Conservation (phyloP, 2,888 invertebrate genomes). For the Lasioglossum oenotherae region DNA sequence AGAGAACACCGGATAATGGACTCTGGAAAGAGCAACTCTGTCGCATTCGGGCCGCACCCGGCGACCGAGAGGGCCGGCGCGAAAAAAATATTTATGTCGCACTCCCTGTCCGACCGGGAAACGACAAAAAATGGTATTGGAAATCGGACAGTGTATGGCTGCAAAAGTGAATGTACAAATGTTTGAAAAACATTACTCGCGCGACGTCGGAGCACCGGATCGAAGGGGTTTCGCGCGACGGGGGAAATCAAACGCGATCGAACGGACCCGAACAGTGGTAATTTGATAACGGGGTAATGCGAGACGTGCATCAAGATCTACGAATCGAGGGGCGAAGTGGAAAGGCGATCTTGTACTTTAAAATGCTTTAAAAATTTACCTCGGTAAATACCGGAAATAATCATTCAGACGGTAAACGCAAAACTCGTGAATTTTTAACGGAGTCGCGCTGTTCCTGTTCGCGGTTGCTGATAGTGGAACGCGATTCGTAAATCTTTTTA, state of each 20-base stretch:
- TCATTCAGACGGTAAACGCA: background rate
- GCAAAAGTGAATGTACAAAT: constrained; percentile 59
- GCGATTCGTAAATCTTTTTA: background rate
- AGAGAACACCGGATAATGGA: constrained; percentile 61
- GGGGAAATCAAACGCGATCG: background rate
- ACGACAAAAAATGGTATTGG: constrained; percentile 68
- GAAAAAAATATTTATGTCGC: constrained; percentile 63
- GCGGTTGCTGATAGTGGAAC: background rate
- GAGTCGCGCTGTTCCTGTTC: background rate
- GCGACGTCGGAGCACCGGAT: background rate
- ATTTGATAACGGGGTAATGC: constrained; percentile 18
- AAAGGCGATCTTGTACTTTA: constrained; percentile 12
- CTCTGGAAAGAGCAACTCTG: constrained; percentile 59
- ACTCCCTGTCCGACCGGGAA: constrained; percentile 42
- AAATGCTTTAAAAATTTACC: background rate
- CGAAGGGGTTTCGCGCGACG: background rate
- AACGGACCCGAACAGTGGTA: constrained; percentile 1
- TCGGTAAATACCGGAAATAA: background rate
- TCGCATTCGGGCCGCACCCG: background rate
- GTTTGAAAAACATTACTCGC: constrained; percentile 57
- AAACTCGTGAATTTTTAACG: background rate
- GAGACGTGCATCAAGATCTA: constrained; percentile 6
- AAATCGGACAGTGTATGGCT: constrained; percentile 50
- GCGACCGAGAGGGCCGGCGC: constrained; percentile 3
- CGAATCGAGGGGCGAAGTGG: background rate